Conservation (phyloP, 2,113 vertebrate species). For the Recurvirostra avosetta region DNA sequence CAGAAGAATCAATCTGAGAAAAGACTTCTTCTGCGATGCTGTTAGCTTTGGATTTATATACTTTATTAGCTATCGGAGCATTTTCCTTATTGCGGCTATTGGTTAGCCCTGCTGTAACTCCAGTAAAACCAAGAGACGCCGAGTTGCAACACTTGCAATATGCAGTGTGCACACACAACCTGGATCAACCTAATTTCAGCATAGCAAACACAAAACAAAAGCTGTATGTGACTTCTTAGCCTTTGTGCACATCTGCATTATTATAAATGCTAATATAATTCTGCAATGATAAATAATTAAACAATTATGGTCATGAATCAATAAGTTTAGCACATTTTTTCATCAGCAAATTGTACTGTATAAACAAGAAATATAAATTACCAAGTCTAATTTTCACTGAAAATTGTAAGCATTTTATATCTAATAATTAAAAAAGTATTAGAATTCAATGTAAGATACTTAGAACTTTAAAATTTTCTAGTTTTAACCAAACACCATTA, state of each 20-base stretch:
- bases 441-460: conserved; percentile 75
- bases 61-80: background rate
- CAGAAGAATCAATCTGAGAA: background rate
- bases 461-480: conserved; percentile 74
- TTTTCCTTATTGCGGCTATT: background rate
- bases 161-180: conserved; percentile 38
- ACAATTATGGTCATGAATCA: conserved; percentile 99
- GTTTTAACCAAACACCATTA: conserved; percentile 75
- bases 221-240: conserved; percentile 87
- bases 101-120: background rate
- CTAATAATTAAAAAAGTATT: conserved; percentile 92
- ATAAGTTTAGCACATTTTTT: conserved; percentile 99
- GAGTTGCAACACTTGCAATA: conserved; percentile 34
- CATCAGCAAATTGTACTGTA: conserved; percentile 99
- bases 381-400: conserved; percentile 97
- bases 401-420: conserved; percentile 92
- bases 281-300: conserved; percentile 99
- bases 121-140: background rate
- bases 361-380: conserved; percentile 99
- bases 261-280: conserved; percentile 99
- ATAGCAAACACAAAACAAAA: conserved; percentile 84
- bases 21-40: background rate
- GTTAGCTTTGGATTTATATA: conserved; percentile 48
- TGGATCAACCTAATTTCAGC: conserved; percentile 70
- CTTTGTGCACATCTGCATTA: conserved; percentile 88